Conservation (phyloP, 2,888 invertebrate genomes). For the Amblyteles armatorius region DNA sequence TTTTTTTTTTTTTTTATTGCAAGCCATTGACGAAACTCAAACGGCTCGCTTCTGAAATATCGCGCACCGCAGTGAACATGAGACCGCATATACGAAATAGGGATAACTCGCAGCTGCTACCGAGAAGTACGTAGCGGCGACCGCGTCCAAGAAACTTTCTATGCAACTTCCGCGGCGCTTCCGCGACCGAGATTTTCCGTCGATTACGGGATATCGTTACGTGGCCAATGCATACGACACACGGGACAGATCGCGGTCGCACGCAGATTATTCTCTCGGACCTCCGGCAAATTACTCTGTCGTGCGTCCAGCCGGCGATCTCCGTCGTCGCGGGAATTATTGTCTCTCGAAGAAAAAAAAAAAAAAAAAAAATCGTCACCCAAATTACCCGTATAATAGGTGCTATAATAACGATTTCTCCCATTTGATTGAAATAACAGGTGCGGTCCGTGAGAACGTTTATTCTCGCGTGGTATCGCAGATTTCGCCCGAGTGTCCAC, state of each 20-base stretch:
- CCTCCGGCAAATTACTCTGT: not conserved
- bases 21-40: conserved; percentile 23
- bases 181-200: conserved; percentile 76
- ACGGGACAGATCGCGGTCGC: not conserved
- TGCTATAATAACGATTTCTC: not conserved
- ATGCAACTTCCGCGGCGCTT: conserved; percentile 77
- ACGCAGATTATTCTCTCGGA: conserved; percentile 6
- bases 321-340: conserved; percentile 16
- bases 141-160: conserved; percentile 76
- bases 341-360: conserved; percentile 8
- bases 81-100: not conserved
- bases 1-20: not conserved
- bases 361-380: conserved; percentile 1
- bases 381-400: conserved; percentile 20
- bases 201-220: conserved; percentile 76
- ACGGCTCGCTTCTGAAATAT: not conserved
- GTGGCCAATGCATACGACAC: conserved; percentile 26
- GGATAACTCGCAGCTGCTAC: not conserved
- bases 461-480: not conserved
- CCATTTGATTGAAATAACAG: not conserved
- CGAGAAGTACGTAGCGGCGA: conserved; percentile 16
- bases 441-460: not conserved
- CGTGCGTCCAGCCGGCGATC: not conserved
- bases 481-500: not conserved
- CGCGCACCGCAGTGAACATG: not conserved